Evolutionary conservation across 1,140 invertebrate species (phyloP).

Genomic region (Lamellibrachia luymesi): DNA sequence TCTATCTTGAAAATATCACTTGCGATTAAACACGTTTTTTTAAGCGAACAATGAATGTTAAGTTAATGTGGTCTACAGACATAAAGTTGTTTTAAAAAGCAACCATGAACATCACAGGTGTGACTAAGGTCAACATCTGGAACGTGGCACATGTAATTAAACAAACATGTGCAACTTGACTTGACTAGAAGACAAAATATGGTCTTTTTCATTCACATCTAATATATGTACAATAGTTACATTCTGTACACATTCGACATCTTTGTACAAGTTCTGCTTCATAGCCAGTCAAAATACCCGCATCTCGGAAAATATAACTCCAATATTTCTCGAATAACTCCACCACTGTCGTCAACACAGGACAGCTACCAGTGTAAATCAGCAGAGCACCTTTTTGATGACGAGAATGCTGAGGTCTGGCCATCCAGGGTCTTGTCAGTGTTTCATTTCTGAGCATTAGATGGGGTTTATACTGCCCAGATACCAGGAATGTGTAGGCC

Average conservation of each 20-base stretch:
- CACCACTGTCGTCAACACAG: neutral
- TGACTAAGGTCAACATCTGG: neutral
- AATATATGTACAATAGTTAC: neutral
- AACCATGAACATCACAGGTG: neutral
- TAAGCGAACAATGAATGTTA: neutral
- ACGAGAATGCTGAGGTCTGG: neutral
- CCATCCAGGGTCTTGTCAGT: neutral
- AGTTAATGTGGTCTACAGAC: neutral
- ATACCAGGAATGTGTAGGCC: neutral
- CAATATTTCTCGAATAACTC: neutral
- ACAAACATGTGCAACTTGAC: neutral
- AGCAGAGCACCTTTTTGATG: neutral
- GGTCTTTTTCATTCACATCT: neutral
- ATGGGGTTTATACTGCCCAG: neutral
- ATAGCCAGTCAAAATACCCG: neutral
- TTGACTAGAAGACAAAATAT: neutral
- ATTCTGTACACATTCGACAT: slow-evolving; percentile 1
- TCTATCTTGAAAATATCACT: neutral
- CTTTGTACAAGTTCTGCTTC: neutral
- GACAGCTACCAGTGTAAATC: neutral
- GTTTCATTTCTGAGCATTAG: neutral
- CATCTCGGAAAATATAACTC: neutral
- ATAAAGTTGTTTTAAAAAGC: neutral
- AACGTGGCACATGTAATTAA: neutral
- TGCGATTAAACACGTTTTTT: neutral